Evolutionary conservation across 2,797 vertebrate genomes (phyloP).

Genomic region (Tiaroga cobitis): DNA sequence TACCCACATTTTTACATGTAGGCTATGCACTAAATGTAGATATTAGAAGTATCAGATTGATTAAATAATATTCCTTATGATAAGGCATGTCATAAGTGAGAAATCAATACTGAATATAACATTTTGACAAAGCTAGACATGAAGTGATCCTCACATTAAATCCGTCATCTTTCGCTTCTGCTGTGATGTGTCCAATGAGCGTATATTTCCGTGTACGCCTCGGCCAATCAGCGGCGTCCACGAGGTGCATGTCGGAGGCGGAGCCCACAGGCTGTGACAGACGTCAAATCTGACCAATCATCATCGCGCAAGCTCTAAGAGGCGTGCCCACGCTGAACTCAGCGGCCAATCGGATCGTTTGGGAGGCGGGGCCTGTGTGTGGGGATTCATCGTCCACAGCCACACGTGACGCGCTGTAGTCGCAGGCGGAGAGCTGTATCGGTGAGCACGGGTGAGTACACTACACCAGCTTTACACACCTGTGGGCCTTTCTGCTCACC

Average conservation of each 20-base stretch:
- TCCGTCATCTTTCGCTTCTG: background rate
- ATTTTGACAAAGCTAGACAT: background rate
- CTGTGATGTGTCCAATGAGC: constrained; percentile 67
- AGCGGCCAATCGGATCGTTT: constrained; percentile 63
- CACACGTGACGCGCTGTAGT: constrained; percentile 79
- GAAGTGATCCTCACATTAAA: background rate
- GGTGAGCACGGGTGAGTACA: constrained; percentile 74
- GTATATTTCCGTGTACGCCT: constrained; percentile 56
- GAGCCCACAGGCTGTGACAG: constrained; percentile 35
- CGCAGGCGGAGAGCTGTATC: constrained; percentile 74
- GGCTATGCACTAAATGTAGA: background rate
- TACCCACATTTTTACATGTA: background rate
- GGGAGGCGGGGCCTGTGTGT: constrained; percentile 45
- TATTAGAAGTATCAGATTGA: background rate
- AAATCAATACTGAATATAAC: background rate
- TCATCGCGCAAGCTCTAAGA: constrained; percentile 53
- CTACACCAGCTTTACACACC: background rate
- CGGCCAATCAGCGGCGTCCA: constrained; percentile 80
- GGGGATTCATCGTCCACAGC: constrained; percentile 37
- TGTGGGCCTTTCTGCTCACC: background rate
- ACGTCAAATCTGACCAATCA: constrained; percentile 66
- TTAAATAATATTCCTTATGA: background rate
- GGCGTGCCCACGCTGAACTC: constrained; percentile 9
- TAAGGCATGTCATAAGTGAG: background rate
- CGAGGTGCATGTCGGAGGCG: constrained; percentile 75